phyloP scores from a whole-genome alignment of 2,113 vertebrate genomes.

The Triplophysa dalaica region DNA sequence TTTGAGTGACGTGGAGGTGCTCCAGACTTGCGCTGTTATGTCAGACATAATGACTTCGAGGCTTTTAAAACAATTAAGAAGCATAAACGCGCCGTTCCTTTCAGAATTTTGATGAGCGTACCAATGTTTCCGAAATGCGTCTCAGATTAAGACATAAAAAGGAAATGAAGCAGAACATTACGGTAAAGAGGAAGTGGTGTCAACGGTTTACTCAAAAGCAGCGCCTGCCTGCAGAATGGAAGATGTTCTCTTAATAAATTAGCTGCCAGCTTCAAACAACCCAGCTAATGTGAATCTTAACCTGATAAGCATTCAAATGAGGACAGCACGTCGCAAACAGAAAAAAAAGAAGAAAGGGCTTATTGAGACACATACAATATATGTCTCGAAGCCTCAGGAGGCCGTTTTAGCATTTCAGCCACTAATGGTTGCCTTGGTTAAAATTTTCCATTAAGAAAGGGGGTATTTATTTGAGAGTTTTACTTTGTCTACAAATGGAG shows the following conservation, averaged over 20 bases:
- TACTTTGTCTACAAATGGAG: neutral
- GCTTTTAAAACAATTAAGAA: slow-evolving; percentile 59
- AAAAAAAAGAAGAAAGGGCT: slow-evolving; percentile 15
- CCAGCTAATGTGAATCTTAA: slow-evolving; percentile 55
- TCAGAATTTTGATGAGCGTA: slow-evolving; percentile 47
- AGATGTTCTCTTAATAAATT: slow-evolving; percentile 52
- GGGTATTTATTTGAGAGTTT: neutral
- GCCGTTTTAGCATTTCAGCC: neutral
- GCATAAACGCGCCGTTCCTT: slow-evolving; percentile 31
- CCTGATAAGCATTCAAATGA: slow-evolving; percentile 49
- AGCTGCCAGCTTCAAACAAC: slow-evolving; percentile 51
- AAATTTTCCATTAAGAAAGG: slow-evolving; percentile 43
- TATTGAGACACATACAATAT: slow-evolving; percentile 12
- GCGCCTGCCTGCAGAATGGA: slow-evolving; percentile 26
- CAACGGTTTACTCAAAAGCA: slow-evolving; percentile 33
- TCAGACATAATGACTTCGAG: slow-evolving; percentile 43
- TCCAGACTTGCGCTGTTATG: slow-evolving; percentile 19
- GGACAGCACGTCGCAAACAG: neutral
- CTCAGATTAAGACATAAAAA: slow-evolving; percentile 30
- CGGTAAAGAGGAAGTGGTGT: slow-evolving; percentile 27
- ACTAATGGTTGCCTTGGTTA: slow-evolving; percentile 43
- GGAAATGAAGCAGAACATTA: slow-evolving; percentile 39
- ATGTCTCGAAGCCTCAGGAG: slow-evolving; percentile 13
- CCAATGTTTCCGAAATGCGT: slow-evolving; percentile 12
- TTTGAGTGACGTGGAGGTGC: slow-evolving; percentile 41